phyloP scores from a whole-genome alignment of 2,113 vertebrate genomes.

The Xiphophorus maculatus region DNA sequence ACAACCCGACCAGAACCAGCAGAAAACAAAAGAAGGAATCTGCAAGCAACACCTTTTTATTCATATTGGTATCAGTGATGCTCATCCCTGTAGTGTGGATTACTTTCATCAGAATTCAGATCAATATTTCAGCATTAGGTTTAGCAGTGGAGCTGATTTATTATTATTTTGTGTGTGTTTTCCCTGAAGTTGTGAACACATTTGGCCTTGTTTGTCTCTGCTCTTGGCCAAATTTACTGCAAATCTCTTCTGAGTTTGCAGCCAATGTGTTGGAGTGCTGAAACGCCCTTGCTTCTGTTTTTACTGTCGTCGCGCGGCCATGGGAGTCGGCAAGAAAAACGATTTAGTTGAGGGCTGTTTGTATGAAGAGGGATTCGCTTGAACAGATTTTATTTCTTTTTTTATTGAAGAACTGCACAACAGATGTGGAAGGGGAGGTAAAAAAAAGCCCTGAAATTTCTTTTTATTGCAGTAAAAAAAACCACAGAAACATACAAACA shows the following conservation, averaged over 20 bases:
- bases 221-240: background rate
- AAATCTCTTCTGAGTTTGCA: background rate
- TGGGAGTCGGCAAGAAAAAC: slow-evolving; percentile 16
- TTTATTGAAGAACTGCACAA: background rate
- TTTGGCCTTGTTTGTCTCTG: slow-evolving; percentile 13
- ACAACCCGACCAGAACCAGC: background rate
- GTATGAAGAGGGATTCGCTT: slow-evolving; percentile 5
- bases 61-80: background rate
- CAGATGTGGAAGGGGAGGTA: background rate
- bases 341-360: slow-evolving; percentile 34
- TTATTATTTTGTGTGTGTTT: background rate
- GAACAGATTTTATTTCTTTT: background rate
- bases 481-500: background rate
- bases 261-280: slow-evolving; percentile 8
- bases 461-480: background rate
- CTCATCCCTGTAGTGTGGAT: background rate
- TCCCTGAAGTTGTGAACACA: slow-evolving; percentile 6
- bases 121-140: background rate
- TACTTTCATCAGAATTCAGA: background rate
- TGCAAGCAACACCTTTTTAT: background rate
- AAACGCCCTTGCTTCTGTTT: slow-evolving; percentile 34
- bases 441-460: background rate
- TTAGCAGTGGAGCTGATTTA: background rate
- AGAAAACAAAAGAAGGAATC: slow-evolving; percentile 14
- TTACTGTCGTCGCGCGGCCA: slow-evolving; percentile 19